Base-by-base conservation (phyloP, 2,888 invertebrate species). In the Dione juno region DNA sequence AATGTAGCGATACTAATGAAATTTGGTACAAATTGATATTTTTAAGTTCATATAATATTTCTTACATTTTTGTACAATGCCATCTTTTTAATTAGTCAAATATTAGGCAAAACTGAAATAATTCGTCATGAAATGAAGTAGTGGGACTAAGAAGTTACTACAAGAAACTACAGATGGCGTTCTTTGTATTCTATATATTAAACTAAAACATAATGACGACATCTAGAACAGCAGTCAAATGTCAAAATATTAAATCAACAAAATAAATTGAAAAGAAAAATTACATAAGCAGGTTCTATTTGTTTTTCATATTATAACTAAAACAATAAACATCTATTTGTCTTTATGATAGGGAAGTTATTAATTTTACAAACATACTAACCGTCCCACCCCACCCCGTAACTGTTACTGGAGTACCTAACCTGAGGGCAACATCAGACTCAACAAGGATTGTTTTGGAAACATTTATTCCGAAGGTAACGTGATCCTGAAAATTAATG, bases 331-430 rank as follows among this genome's bases (percentile, higher is more conserved):
- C 2, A 2, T 28, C n/a, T n/a, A n/a, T n/a, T n/a, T n/a, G n/a
- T n/a, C n/a, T n/a, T n/a, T n/a, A n/a, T n/a, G n/a, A n/a, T n/a
- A n/a, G n/a, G n/a, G n/a, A n/a, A n/a, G n/a, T n/a, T n/a, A n/a
- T n/a, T n/a, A n/a, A n/a, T 28, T 28, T 7, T 40, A 21, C 9
- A 1, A 10, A n/a, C 14, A 21, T 28, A 50, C 66, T 67, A 77
- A 88, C 90, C 74, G 79, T 70, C 64, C 82, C 80, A 16, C 84
- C 88, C 84, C 84, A 91, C 2, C 90, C 88, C 1, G 86, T 79
- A 0, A 88, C 86, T 13, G 77, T 71, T 0, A 91, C 37, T 0
- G 70, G 28, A 21, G 76, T 73, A 11, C 81, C 82, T 3, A 72
- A 54, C 8, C 76, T 75, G n/a, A 89, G 16, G 6, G 78, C 77